Evolutionary conservation across 1,140 invertebrate species (phyloP), one percentile per base, ranked within the genome.

Genomic region (Oppia nitens): DNA sequence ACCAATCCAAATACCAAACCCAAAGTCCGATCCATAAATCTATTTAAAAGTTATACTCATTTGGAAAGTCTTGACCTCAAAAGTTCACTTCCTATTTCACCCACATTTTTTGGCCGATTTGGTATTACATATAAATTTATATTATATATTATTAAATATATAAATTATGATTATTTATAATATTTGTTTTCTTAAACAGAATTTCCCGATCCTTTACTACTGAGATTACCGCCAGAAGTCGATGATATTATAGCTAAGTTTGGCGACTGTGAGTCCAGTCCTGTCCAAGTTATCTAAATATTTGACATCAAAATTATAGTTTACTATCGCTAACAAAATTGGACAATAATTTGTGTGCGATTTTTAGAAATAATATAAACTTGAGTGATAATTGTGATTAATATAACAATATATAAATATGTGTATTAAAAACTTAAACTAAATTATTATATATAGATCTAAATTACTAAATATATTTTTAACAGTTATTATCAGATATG

Each of bases 41-140:
- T 57, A 26, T 47, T 66, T 6, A 66, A 66, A 60, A 54, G 63
- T 9, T 61, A 55, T 12, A 56, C 53, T n/a, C 63, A 62, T 54
- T 54, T 66, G 40, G 64, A 66, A 58, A 60, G 64, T 29, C 59
- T 66, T 27, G 65, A 66, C 52, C 62, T 66, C 2, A 60, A 48
- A 51, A 63, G 61, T n/a, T 64, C 62, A 6, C 60, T 66, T 14
- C 65, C 65, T 9, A 49, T 66, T 9, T 66, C 65, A 14, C 65
- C 65, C 12, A 66, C 65, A 45, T 54, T 54, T 58, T 54, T 59
- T 47, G 49, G 50, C 24, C 28, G 28, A 32, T 59, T 59, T 23
- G 49, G 49, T 59, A 40, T 50, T 50, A 9, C 11, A 6, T 50
- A n/a, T 50, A 6, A 21, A 9, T 20, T 50, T 25, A 50, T 21